Evolutionary conservation across 2,888 invertebrate species (phyloP).

Genomic region (Ophion costatus): DNA sequence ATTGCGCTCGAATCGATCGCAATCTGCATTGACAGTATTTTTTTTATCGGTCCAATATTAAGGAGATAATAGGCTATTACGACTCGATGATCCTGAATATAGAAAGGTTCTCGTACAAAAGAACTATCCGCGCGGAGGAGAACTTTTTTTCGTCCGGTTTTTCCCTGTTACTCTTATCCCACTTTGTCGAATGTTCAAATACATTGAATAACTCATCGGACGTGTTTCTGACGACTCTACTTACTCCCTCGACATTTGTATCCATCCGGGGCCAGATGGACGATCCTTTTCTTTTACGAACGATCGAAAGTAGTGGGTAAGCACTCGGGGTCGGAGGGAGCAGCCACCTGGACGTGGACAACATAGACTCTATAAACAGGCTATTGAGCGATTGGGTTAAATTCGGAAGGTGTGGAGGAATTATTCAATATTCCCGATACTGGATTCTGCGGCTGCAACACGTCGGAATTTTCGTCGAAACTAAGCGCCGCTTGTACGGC

Average conservation of each 20-base stretch:
- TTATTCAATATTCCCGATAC: too few species aligned
- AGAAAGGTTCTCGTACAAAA: conserved; percentile 42
- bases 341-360: not conserved
- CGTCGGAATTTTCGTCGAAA: too few species aligned
- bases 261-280: not conserved
- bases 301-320: conserved; percentile 4
- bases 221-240: conserved; percentile 30
- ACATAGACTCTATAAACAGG: too few species aligned
- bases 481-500: too few species aligned
- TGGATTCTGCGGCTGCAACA: too few species aligned
- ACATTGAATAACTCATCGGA: conserved; percentile 62
- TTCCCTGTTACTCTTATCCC: conserved; percentile 44
- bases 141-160: conserved; percentile 38
- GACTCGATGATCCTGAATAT: conserved; percentile 42
- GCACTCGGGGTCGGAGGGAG: not conserved
- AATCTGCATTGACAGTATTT: conserved; percentile 61
- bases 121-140: conserved; percentile 47
- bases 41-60: conserved; percentile 56
- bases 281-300: not conserved
- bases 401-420: too few species aligned
- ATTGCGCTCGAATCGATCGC: conserved; percentile 43
- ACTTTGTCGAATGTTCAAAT: conserved; percentile 61
- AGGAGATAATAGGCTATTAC: conserved; percentile 42
- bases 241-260: conserved; percentile 30
- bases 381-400: too few species aligned